Percentiles rank a stretch among this genome's conserved stretches.
These are phyloP conservation scores for Cheilosia scutellata DNA, from an alignment of 2,888 invertebrate species.

Conservation along the genomic window DNA sequence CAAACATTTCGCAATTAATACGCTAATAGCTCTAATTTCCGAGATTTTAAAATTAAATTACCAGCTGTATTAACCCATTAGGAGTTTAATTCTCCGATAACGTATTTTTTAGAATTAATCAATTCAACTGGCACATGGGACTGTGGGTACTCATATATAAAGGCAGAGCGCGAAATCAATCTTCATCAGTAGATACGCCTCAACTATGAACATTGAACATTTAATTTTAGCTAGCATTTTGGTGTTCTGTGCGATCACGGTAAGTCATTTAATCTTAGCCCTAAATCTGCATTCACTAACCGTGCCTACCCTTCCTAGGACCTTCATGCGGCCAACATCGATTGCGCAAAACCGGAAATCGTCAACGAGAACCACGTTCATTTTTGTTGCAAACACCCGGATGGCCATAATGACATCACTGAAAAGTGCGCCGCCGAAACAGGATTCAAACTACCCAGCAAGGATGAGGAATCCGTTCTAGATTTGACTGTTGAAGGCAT, in stretches of 20 bases:
- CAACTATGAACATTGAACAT: conserved; percentile 5
- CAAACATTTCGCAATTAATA: too few relatives aligned
- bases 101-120: background rate
- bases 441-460: conserved; percentile 76
- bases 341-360: conserved; percentile 77
- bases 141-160: background rate
- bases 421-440: conserved; percentile 78
- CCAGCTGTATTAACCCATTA: background rate
- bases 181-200: background rate
- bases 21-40: background rate
- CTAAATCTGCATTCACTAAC: background rate
- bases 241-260: conserved; percentile 11
- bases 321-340: conserved; percentile 69
- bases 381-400: conserved; percentile 80
- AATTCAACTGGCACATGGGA: background rate
- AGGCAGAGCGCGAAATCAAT: background rate
- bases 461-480: conserved; percentile 78
- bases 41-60: conserved; percentile 1
- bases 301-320: background rate
- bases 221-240: conserved; percentile 2
- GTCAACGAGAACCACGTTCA: conserved; percentile 79
- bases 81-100: background rate
- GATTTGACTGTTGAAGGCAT: conserved; percentile 78
- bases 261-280: background rate
- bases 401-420: conserved; percentile 79